These are phyloP conservation scores for Centropus bengalensis DNA, from an alignment of 2,113 vertebrate genomes.

Conservation along the genomic window DNA sequence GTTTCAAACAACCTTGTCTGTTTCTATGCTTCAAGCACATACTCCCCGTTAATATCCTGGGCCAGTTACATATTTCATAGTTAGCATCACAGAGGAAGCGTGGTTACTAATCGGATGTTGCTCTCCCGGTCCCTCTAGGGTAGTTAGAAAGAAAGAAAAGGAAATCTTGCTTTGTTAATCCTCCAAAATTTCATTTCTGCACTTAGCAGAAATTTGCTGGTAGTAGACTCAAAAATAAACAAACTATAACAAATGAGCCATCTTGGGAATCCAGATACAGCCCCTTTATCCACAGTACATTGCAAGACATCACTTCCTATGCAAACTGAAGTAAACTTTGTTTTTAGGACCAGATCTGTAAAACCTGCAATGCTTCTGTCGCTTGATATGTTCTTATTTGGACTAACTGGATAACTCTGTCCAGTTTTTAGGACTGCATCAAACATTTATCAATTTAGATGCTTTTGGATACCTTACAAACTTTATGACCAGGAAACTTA, in stretches of 20 bases:
- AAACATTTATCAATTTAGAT: neutral
- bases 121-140: slow-evolving; percentile 1
- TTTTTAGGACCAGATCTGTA: neutral
- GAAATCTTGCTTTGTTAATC: neutral
- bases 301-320: neutral
- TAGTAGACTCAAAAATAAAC: neutral
- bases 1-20: slow-evolving; percentile 41
- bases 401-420: neutral
- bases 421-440: neutral
- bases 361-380: neutral
- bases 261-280: neutral
- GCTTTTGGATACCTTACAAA: neutral
- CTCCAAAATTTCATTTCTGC: neutral
- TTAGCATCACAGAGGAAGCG: slow-evolving; percentile 41
- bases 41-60: neutral
- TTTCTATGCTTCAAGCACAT: slow-evolving; percentile 36
- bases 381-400: neutral
- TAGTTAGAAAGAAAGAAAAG: neutral
- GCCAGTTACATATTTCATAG: slow-evolving; percentile 59
- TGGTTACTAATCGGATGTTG: slow-evolving; percentile 35
- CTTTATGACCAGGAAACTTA: neutral
- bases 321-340: neutral
- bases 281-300: neutral
- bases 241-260: neutral
- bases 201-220: neutral